Base-by-base conservation (phyloP, 2,888 invertebrate genomes). In the Atrina japonica region DNA sequence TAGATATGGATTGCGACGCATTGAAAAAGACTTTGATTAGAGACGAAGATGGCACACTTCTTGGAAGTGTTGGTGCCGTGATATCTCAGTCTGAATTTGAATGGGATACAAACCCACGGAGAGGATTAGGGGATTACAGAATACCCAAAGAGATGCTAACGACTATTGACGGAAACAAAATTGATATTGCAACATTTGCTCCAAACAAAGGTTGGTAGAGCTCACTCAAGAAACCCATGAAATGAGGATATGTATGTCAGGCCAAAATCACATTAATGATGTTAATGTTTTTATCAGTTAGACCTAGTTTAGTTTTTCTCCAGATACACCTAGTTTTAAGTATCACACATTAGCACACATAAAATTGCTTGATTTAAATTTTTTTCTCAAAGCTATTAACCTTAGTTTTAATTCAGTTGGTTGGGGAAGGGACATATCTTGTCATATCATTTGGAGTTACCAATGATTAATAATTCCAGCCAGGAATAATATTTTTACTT, bases 1-100 rank as follows among this genome's bases (percentile, higher is more conserved):
- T 88, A 1, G 89, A 89, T 70, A 88, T 89, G 88, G 87, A 86
- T 60, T 89, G 89, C 78, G 89, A 89, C 73, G 89, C 75, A 0
- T n/a, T 82, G 53, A 87, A 87, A 70, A 89, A 89, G 58, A 75
- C 70, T n/a, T 47, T 89, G 56, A 30, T 89, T 0, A 71, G 61
- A 7, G 88, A 88, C 61, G 18, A 65, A 5, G 88, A 88, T 66
- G 87, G 87, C 0, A 66, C 83, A 0, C 72, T 88, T n/a, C 60
- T 85, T 2, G 83, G 82, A 1, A 23, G 50, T 1, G 58, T 61
- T 0, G 84, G 85, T 0, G 61, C 77, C 14, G 74, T 84, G 9
- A 63, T 88, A n/a, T 78, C 88, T 1, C 72, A 86, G 66, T 84
- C 89, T 2, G 88, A 84, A 53, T 86, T 59, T 40, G 77, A 83